Conservation (phyloP, 2,888 invertebrate species). For the Listrodromus nycthemerus region DNA sequence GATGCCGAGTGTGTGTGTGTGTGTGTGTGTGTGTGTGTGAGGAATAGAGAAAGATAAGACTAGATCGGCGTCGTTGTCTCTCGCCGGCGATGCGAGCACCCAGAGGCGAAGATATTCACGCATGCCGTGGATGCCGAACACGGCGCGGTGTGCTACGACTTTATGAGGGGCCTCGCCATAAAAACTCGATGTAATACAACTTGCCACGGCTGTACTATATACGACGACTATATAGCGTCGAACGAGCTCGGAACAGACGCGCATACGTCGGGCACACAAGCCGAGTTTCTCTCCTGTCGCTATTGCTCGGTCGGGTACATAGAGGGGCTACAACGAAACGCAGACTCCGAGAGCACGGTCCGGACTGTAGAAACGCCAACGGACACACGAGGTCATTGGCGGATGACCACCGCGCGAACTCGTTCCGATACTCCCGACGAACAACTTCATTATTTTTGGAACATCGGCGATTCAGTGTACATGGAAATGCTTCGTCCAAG, state of each 20-base stretch:
- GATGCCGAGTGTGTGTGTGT: neutral
- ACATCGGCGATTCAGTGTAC: neutral
- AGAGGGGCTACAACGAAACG: conserved; percentile 28
- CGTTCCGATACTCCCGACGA: conserved; percentile 30
- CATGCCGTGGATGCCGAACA: conserved; percentile 77
- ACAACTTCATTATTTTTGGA: conserved; percentile 60
- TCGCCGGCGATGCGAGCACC: conserved; percentile 43
- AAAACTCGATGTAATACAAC: conserved; percentile 72
- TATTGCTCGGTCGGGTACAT: neutral
- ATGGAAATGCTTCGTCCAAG: neutral
- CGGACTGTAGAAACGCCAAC: neutral
- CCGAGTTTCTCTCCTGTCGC: neutral
- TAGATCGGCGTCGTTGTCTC: conserved; percentile 57
- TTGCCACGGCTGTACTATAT: conserved; percentile 56
- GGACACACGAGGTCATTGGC: neutral
- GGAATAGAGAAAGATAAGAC: conserved; percentile 26
- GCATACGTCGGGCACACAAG: neutral
- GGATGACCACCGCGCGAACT: neutral
- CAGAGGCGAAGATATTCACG: conserved; percentile 77
- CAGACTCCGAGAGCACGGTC: neutral
- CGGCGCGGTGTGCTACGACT: conserved; percentile 73
- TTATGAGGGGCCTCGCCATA: conserved; percentile 77
- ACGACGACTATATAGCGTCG: conserved; percentile 22
- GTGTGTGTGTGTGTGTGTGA: neutral
- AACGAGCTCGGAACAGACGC: conserved; percentile 12